These are phyloP conservation scores for Dolichallabes microphthalmus DNA, from an alignment of 2,113 vertebrate genomes.

Conservation along the genomic window DNA sequence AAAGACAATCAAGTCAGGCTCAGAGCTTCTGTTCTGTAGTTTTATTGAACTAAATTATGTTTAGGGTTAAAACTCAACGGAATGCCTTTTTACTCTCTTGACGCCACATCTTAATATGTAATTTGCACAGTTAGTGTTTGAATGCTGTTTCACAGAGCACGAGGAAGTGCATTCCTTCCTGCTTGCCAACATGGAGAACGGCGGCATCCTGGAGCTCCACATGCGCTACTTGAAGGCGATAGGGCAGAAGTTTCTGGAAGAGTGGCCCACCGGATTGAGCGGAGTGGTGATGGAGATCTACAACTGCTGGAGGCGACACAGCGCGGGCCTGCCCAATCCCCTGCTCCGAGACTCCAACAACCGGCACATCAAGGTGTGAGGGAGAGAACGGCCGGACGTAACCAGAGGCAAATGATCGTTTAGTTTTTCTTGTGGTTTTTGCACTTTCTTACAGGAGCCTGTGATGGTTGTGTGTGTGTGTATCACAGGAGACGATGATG, in stretches of 20 bases:
- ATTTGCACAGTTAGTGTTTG: background rate
- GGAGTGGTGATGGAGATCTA: slow-evolving; percentile 86
- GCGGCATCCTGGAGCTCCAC: slow-evolving; percentile 92
- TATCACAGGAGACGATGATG: slow-evolving; percentile 86
- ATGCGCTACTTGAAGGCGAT: slow-evolving; percentile 89
- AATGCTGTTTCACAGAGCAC: slow-evolving; percentile 73
- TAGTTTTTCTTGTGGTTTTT: background rate
- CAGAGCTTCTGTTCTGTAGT: background rate
- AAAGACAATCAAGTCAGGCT: too few relatives aligned
- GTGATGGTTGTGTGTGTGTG: background rate
- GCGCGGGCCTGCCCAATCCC: slow-evolving; percentile 88
- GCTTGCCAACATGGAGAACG: slow-evolving; percentile 83
- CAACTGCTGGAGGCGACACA: slow-evolving; percentile 89
- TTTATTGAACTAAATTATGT: background rate
- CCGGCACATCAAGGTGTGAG: slow-evolving; percentile 81
- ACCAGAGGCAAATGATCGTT: too few relatives aligned
- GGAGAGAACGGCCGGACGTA: background rate
- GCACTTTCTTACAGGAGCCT: background rate
- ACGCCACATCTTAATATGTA: background rate
- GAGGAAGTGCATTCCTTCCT: slow-evolving; percentile 89
- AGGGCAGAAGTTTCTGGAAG: slow-evolving; percentile 84
- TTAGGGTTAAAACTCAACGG: background rate
- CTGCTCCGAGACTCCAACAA: slow-evolving; percentile 87
- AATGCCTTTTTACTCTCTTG: background rate
- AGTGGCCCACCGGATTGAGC: slow-evolving; percentile 85